These are phyloP conservation scores for Dendronephthya gigantea DNA, from an alignment of 64 coral and sea anemone genomes.

Conservation along the genomic window DNA sequence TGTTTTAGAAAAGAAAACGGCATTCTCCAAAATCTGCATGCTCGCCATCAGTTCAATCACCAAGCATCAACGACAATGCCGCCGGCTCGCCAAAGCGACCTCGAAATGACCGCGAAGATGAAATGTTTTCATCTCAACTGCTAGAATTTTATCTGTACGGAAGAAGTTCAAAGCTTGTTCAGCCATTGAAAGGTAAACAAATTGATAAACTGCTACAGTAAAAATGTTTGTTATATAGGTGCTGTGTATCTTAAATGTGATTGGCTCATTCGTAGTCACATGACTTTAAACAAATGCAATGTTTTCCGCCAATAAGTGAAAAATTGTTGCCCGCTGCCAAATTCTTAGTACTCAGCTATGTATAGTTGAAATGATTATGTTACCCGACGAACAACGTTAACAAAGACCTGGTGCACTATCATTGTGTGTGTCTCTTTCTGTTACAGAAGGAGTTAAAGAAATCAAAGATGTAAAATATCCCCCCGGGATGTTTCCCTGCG, in stretches of 20 bases:
- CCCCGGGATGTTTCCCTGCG: slow-evolving; percentile 40
- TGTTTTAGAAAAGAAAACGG: no score
- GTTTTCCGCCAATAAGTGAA: no score
- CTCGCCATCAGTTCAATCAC: neutral
- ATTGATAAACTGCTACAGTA: neutral
- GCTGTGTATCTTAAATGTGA: no score
- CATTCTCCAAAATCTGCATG: neutral
- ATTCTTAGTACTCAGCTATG: no score
- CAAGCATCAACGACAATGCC: neutral
- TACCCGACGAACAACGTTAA: no score
- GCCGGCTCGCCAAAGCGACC: neutral
- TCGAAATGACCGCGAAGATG: neutral
- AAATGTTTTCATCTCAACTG: neutral
- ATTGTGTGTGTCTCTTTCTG: neutral
- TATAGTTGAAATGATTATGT: no score
- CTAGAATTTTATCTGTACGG: neutral
- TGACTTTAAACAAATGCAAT: no score
- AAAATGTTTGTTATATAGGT: neutral
- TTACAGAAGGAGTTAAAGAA: neutral
- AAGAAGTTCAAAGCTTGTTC: neutral
- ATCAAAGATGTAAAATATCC: neutral
- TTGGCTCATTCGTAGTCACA: no score
- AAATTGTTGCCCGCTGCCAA: no score
- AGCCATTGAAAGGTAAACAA: neutral
- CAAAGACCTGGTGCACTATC: no score